A percentile compares a stretch with the other conserved stretches of the same genome.
Conservation (phyloP, 2,113 vertebrate species). For the Sapayoa aenigma region DNA sequence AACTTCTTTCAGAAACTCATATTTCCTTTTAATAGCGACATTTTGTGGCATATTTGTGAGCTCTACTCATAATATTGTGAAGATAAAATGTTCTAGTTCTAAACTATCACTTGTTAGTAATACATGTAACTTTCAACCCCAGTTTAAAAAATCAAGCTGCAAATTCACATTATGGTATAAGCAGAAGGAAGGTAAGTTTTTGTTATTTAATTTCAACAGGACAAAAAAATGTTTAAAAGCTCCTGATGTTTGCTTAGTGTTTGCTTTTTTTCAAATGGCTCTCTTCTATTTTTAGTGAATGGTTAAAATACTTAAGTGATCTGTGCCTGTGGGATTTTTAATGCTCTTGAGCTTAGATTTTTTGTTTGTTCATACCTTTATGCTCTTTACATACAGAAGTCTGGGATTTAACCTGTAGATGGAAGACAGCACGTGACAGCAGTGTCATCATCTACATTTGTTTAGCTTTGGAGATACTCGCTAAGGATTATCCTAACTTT, state of each 20-base stretch:
- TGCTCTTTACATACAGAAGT: neutral
- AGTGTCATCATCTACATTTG: neutral
- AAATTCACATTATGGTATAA: neutral
- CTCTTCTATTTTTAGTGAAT: neutral
- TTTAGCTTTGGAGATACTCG: neutral
- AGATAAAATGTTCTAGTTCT: neutral
- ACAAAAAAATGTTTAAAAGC: neutral
- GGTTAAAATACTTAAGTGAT: neutral
- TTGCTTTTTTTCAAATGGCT: neutral
- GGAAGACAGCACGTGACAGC: neutral
- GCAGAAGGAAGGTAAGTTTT: neutral
- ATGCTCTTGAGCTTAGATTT: neutral
- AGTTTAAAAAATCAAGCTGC: neutral
- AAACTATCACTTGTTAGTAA: neutral
- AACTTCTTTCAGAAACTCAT: neutral
- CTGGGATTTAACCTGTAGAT: neutral
- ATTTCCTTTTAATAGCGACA: neutral
- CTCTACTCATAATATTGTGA: neutral
- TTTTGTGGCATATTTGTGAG: neutral
- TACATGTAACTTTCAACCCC: neutral
- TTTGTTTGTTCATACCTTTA: neutral
- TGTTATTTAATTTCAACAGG: neutral
- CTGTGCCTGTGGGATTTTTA: neutral
- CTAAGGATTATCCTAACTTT: neutral
- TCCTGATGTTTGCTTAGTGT: neutral